phyloP scores from a whole-genome alignment of 2,797 vertebrate species.

The Hybognathus amarus region DNA sequence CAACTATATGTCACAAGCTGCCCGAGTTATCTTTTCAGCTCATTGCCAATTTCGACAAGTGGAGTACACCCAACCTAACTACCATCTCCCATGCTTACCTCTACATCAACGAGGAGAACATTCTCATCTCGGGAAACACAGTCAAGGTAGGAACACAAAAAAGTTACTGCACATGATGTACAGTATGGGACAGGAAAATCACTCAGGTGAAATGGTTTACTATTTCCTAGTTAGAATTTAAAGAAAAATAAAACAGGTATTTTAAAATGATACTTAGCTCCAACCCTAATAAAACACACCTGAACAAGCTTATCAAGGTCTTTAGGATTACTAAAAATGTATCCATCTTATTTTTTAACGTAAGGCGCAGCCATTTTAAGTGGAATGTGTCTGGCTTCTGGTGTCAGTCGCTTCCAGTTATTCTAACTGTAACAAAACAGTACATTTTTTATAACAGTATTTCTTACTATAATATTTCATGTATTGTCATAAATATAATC shows the following conservation, averaged over 20 bases:
- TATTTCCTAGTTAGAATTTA: no score
- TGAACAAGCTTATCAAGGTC: neutral
- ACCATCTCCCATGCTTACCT: conserved; percentile 96
- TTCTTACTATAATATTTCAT: no score
- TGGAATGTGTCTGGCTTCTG: neutral
- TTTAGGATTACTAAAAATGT: neutral
- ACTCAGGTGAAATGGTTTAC: neutral
- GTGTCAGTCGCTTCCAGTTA: neutral
- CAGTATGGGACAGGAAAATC: neutral
- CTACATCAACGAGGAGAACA: conserved; percentile 98
- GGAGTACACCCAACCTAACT: conserved; percentile 96
- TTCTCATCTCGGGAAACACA: conserved; percentile 93
- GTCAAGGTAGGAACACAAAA: conserved; percentile 83
- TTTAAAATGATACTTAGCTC: no score
- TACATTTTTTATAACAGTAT: no score
- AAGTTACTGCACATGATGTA: neutral
- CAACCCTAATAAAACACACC: neutral
- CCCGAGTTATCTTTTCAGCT: conserved; percentile 98
- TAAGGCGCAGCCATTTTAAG: neutral
- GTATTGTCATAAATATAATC: no score
- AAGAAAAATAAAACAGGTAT: no score
- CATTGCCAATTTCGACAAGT: conserved; percentile 98
- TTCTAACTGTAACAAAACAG: neutral
- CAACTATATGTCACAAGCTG: conserved; percentile 98
- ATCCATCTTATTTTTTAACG: neutral